Evolutionary conservation across 1,140 invertebrate genomes (phyloP), one percentile per base, ranked within the genome.

Genomic region (Chironomus striatipennis): DNA sequence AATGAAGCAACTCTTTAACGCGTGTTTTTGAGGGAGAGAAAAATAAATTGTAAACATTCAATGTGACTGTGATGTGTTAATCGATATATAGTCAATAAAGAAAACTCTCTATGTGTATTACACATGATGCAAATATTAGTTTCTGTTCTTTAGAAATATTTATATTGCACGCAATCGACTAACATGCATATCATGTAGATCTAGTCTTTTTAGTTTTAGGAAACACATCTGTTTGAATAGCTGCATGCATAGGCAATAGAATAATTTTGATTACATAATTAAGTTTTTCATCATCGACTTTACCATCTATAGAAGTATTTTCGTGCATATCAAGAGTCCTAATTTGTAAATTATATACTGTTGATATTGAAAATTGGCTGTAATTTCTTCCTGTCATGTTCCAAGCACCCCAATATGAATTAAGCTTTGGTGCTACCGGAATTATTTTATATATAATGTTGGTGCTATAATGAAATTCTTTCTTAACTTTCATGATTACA

Each of bases 41-140:
- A 70, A 70, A 70, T 9, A 70, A 70, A 70, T 57, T 57, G 47
- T 57, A 57, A 57, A 57, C 47, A 57, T 7, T 7, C 18, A 67
- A 34, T 20, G 18, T 70, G 17, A 10, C 65, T 20, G 20, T 70
- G 65, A 70, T 70, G 65, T 70, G 65, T 70, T 70, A 70, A 70
- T 70, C 65, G 65, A 70, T 70, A 70, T 70, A 17, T 18, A 70
- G 65, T 70, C 17, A 21, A 70, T 70, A 21, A 70, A 57, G n/a
- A 57, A 57, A n/a, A 57, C 15, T n/a, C 15, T 15, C n/a, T 12
- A 57, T 57, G 43, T 43, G 42, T 47, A 15, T 47, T 47, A 34
- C 24, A 34, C 24, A 57, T 57, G 47, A 57, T 57, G 47, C 47
- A 57, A 57, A 57, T 57, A 57, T 57, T 57, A 34, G 12, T 57